A percentile compares a stretch with the other conserved stretches of the same genome.
Evolutionary conservation across 2,888 invertebrate genomes (phyloP).

Genomic region (Nomada fabriciana): DNA sequence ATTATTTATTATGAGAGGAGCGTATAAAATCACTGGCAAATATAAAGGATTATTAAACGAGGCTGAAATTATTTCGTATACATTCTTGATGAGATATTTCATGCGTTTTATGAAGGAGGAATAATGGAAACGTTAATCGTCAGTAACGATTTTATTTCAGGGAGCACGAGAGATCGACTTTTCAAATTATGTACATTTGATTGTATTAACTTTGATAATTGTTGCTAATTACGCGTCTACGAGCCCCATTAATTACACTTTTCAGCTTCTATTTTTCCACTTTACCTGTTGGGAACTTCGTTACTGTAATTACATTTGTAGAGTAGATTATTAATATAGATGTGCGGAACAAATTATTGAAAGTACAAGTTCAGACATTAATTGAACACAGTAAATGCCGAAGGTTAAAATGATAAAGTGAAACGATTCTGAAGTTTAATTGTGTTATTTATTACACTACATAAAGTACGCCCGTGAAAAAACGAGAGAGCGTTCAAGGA

Average conservation of each 20-base stretch:
- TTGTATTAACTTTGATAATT: constrained; percentile 7
- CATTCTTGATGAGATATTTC: too few species aligned
- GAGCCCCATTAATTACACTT: constrained; percentile 20
- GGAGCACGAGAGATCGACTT: neutral
- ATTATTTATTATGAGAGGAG: neutral
- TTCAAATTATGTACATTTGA: constrained; percentile 4
- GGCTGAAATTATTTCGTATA: too few species aligned
- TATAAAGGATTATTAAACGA: too few species aligned
- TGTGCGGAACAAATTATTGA: neutral
- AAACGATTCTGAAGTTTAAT: neutral
- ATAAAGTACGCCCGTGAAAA: neutral
- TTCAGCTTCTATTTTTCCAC: neutral
- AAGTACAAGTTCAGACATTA: too few species aligned
- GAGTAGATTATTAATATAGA: constrained; percentile 15
- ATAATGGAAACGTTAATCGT: too few species aligned
- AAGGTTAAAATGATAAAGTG: neutral
- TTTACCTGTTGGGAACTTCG: constrained; percentile 13
- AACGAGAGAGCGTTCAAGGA: neutral
- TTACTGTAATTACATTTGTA: neutral
- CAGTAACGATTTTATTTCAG: neutral
- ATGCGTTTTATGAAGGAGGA: too few species aligned
- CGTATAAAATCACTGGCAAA: neutral
- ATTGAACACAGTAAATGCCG: neutral
- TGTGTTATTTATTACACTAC: neutral
- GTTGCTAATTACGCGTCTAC: neutral